A percentile compares a stretch with the other conserved stretches of the same genome.
These are phyloP conservation scores for Escarpia spicata DNA, from an alignment of 2,888 invertebrate genomes.

Conservation along the genomic window DNA sequence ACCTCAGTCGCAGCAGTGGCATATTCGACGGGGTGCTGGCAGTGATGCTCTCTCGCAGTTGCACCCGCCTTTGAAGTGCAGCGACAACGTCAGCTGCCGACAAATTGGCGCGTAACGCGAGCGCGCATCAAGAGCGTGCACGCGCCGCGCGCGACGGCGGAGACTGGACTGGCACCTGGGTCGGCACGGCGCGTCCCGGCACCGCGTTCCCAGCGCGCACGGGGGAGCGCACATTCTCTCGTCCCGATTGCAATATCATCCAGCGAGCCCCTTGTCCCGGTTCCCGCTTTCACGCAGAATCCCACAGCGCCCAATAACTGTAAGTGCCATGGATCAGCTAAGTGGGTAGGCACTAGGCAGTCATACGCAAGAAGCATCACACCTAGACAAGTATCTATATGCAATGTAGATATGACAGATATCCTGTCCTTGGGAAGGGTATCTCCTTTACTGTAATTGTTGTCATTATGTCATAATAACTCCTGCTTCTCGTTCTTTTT, in stretches of 20 bases:
- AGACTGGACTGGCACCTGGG: neutral
- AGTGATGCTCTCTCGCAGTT: neutral
- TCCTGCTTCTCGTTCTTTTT: too few species aligned
- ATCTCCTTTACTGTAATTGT: too few species aligned
- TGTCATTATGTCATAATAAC: too few species aligned
- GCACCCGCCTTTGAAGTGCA: neutral
- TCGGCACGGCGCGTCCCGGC: neutral
- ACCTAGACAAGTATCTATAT: too few species aligned
- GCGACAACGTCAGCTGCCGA: neutral
- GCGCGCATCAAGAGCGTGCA: neutral
- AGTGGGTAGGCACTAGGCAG: too few species aligned
- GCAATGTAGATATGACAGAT: too few species aligned
- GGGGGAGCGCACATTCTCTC: neutral
- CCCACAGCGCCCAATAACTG: too few species aligned
- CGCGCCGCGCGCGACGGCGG: neutral
- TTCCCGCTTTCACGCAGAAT: neutral
- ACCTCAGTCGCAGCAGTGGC: neutral
- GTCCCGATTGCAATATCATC: neutral
- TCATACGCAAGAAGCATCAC: too few species aligned
- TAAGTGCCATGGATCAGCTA: too few species aligned
- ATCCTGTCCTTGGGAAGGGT: too few species aligned
- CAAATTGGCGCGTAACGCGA: slow-evolving; percentile 13
- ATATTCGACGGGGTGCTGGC: neutral
- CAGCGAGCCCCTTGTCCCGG: neutral
- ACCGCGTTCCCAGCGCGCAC: neutral